Conservation (phyloP, 2,797 vertebrate genomes). For the Danionella dracula region DNA sequence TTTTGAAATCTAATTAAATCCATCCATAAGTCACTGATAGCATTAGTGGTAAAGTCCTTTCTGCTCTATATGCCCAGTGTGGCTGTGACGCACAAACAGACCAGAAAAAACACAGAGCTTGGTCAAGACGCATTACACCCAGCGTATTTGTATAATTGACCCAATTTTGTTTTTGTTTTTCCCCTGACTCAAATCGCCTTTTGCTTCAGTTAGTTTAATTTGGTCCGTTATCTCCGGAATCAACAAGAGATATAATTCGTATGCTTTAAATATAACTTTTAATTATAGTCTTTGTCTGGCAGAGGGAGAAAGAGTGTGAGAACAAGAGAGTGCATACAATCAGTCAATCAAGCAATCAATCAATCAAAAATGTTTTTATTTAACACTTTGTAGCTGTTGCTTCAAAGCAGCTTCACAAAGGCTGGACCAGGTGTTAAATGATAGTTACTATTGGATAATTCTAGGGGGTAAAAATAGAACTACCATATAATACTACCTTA, state of each 20-base stretch:
- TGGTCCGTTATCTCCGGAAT: constrained; percentile 14
- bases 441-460: too few relatives aligned
- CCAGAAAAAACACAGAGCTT: neutral
- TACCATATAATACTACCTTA: too few relatives aligned
- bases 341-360: too few relatives aligned
- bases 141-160: constrained; percentile 33
- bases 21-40: constrained; percentile 39
- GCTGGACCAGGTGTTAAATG: too few relatives aligned
- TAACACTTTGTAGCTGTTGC: too few relatives aligned
- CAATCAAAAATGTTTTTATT: too few relatives aligned
- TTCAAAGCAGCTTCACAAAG: too few relatives aligned
- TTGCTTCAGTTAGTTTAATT: constrained; percentile 28
- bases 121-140: constrained; percentile 8
- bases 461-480: too few relatives aligned
- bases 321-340: too few relatives aligned
- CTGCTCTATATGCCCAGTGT: neutral
- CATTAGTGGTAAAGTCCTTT: constrained; percentile 22
- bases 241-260: constrained; percentile 1
- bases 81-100: constrained; percentile 23
- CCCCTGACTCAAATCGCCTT: constrained; percentile 8
- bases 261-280: neutral
- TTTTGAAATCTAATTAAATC: constrained; percentile 38
- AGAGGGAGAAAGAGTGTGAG: neutral
- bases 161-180: constrained; percentile 16
- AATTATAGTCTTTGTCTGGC: neutral